A percentile compares a stretch with the other conserved stretches of the same genome.
phyloP scores from a whole-genome alignment of 2,888 invertebrate genomes.

The Drosophila conformis region DNA sequence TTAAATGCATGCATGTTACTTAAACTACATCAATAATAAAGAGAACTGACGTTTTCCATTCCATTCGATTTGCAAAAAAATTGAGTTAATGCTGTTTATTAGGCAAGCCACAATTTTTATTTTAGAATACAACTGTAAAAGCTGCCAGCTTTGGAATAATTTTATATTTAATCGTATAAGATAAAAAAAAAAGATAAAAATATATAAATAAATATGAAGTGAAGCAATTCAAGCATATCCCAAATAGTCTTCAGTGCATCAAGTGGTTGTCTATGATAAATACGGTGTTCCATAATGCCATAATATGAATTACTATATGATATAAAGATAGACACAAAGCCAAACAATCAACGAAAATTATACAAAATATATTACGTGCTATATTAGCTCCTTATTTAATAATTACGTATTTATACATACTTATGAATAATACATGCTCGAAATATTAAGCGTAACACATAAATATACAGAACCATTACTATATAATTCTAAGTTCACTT shows the following conservation, averaged over 20 bases:
- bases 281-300: conserved; percentile 31
- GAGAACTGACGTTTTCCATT: conserved; percentile 15
- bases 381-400: conserved; percentile 72
- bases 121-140: conserved; percentile 25
- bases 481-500: conserved; percentile 45
- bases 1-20: conserved; percentile 51
- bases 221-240: conserved; percentile 78
- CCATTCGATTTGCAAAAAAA: conserved; percentile 13
- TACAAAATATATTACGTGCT: conserved; percentile 64
- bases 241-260: conserved; percentile 77
- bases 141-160: conserved; percentile 51
- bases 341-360: conserved; percentile 78
- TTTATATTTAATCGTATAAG: conserved; percentile 36
- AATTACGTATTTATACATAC: conserved; percentile 25
- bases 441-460: conserved; percentile 24
- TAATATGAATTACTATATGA: conserved; percentile 13
- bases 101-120: conserved; percentile 30
- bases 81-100: conserved; percentile 28
- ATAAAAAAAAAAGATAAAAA: conserved; percentile 19
- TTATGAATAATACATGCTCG: conserved; percentile 44
- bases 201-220: conserved; percentile 45
- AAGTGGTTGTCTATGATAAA: conserved; percentile 73
- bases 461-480: conserved; percentile 14
- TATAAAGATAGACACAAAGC: conserved; percentile 51
- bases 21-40: conserved; percentile 9